Percentiles rank a stretch among this genome's conserved stretches.
These are phyloP conservation scores for Eudasyphora cyanicolor DNA, from an alignment of 2,888 invertebrate species.

Conservation along the genomic window DNA sequence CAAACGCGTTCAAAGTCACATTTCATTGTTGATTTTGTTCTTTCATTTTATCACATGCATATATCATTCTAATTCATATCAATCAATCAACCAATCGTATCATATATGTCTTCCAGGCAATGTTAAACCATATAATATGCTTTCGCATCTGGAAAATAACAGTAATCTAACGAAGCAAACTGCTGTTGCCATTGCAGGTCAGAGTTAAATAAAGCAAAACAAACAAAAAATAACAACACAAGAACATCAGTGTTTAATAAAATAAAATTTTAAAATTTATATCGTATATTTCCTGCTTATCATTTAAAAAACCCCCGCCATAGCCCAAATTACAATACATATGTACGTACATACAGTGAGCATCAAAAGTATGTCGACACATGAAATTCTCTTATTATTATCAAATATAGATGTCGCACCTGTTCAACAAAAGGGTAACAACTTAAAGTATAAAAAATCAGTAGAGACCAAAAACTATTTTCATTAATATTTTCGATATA, in stretches of 20 bases:
- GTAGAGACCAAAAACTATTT: too few species aligned
- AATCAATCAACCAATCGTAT: conserved; percentile 9
- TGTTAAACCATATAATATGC: conserved; percentile 79
- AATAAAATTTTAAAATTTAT: conserved; percentile 8
- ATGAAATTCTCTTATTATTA: too few species aligned
- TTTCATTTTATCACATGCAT: background rate
- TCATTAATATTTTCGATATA: too few species aligned
- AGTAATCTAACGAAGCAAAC: conserved; percentile 79
- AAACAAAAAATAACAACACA: background rate
- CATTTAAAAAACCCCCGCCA: background rate
- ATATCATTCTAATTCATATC: background rate
- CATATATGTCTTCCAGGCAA: conserved; percentile 75
- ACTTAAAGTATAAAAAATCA: too few species aligned
- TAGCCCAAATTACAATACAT: background rate
- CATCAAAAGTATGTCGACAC: too few species aligned
- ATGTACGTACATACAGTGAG: background rate
- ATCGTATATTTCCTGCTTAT: background rate
- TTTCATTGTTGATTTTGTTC: background rate
- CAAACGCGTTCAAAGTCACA: too few species aligned
- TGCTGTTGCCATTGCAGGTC: conserved; percentile 79
- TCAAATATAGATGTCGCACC: background rate
- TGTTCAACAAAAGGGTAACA: too few species aligned
- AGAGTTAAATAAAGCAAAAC: conserved; percentile 66
- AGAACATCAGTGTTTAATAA: conserved; percentile 13
- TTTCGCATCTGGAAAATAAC: conserved; percentile 79